Evolutionary conservation across 1,140 invertebrate genomes (phyloP).

Genomic region (Andricus grossulariae): DNA sequence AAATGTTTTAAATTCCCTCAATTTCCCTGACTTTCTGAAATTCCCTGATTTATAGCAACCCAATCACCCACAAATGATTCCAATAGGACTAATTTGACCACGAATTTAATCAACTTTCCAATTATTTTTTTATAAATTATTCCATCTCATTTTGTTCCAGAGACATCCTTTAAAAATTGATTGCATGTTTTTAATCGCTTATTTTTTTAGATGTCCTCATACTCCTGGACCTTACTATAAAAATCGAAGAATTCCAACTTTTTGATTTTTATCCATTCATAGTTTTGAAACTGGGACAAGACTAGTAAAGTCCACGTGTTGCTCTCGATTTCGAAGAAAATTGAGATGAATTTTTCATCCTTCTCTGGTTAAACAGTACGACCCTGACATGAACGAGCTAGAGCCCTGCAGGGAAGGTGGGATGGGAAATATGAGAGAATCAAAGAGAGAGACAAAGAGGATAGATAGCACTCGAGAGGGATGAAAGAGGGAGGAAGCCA

Average conservation of each 20-base stretch:
- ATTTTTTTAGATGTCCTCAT: not conserved
- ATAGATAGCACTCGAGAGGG: not conserved
- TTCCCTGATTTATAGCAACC: too few species aligned
- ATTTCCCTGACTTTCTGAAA: too few species aligned
- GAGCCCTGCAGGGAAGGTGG: not conserved
- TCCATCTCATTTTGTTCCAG: too few species aligned
- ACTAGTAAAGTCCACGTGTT: conserved; percentile 7
- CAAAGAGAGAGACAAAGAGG: conserved; percentile 14
- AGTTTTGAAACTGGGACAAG: conserved; percentile 9
- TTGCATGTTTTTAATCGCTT: not conserved
- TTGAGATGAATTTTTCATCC: conserved; percentile 14
- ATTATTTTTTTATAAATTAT: too few species aligned
- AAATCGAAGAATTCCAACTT: too few species aligned
- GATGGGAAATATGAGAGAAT: conserved; percentile 1
- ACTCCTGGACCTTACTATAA: too few species aligned
- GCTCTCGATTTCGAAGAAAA: conserved; percentile 15
- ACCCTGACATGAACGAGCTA: conserved; percentile 18
- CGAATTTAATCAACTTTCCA: too few species aligned
- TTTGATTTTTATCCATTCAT: not conserved
- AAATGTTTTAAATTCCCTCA: too few species aligned
- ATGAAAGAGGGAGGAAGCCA: conserved; percentile 14
- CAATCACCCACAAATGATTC: too few species aligned
- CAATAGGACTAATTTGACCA: too few species aligned
- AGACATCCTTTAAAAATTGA: not conserved
- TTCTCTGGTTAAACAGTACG: conserved; percentile 18